phyloP scores from a whole-genome alignment of 2,797 vertebrate genomes.

The Notolepis coatsorum region DNA sequence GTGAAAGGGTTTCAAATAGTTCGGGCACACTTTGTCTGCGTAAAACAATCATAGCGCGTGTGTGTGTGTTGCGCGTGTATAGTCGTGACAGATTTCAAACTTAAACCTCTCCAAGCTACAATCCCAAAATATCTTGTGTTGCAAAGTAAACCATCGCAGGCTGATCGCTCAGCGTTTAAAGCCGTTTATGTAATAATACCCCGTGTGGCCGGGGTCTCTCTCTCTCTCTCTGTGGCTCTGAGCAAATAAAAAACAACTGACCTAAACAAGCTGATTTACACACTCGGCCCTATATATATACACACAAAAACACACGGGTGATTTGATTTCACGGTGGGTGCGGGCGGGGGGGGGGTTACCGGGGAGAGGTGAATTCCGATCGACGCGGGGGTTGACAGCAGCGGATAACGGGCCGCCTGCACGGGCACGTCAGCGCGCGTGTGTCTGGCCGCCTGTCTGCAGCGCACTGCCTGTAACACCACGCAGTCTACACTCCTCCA shows the following conservation, averaged over 20 bases:
- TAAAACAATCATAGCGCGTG: too few relatives aligned
- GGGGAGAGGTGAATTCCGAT: constrained; percentile 16
- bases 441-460: constrained; percentile 50
- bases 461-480: constrained; percentile 58
- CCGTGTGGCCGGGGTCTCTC: constrained; percentile 38
- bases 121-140: constrained; percentile 43
- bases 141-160: constrained; percentile 60
- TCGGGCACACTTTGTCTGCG: too few relatives aligned
- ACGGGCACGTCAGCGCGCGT: constrained; percentile 52
- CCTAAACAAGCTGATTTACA: constrained; percentile 15
- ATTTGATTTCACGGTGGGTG: too few relatives aligned
- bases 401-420: constrained; percentile 9
- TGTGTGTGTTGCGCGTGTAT: too few relatives aligned
- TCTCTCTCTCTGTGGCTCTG: constrained; percentile 33
- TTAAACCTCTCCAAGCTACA: constrained; percentile 30
- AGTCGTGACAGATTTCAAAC: too few relatives aligned
- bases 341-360: too few relatives aligned
- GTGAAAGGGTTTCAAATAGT: too few relatives aligned
- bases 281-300: not conserved
- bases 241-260: constrained; percentile 41
- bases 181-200: constrained; percentile 75
- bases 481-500: constrained; percentile 55
- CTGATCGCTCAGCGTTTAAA: constrained; percentile 57
- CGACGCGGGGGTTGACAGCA: constrained; percentile 7
- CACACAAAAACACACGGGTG: constrained; percentile 18